Base-by-base conservation (phyloP, 2,113 vertebrate genomes). In the Micromys minutus region DNA sequence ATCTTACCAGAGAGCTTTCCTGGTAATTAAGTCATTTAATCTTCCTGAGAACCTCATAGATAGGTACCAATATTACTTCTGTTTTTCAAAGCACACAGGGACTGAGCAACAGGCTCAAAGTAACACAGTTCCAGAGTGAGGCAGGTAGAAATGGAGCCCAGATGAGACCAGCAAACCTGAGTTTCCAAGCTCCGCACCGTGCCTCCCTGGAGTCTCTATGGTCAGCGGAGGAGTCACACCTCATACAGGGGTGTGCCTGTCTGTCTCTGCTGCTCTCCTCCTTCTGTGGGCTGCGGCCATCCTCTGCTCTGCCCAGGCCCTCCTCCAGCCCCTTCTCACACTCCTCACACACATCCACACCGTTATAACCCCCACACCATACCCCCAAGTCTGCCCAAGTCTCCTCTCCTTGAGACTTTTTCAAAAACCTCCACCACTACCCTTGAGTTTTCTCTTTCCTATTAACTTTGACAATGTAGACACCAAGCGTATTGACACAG, bases 21-120 rank as follows among this genome's bases (percentile, higher is more conserved):
- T 75, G 63, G 59, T 88, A 92, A 95, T 93, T 59, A 88, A 83
- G 67, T 61, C 71, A 61, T 81, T 92, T 61, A 85, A 94, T 93
- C 61, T n/a, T 87, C 36, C 21, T 59, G 84, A 94, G 3, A 34
- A 93, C 81, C 50, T 55, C 72, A 50, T 3, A 24, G 7, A 29
- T 50, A 76, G 55, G 69, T 39, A 50, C n/a, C 57, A 61, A 12
- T 52, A 50, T 87, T 42, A 88, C 39, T 84, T 34, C 39, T 24
- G 57, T 80, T 91, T 93, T 61, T 85, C 88, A 89, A 42, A 57
- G 17, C 55, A 87, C 75, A 83, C 72, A 94, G 76, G 90, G n/a
- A 29, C 31, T 55, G 24, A 71, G 11, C 65, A 96, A 67, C 3
- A 61, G 72, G 52, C 31, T 91, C 71, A 39, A 67, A 34, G 71